A percentile compares a stretch with the other conserved stretches of the same genome.
Conservation (phyloP, 2,797 vertebrate genomes). For the Brotula barbata region DNA sequence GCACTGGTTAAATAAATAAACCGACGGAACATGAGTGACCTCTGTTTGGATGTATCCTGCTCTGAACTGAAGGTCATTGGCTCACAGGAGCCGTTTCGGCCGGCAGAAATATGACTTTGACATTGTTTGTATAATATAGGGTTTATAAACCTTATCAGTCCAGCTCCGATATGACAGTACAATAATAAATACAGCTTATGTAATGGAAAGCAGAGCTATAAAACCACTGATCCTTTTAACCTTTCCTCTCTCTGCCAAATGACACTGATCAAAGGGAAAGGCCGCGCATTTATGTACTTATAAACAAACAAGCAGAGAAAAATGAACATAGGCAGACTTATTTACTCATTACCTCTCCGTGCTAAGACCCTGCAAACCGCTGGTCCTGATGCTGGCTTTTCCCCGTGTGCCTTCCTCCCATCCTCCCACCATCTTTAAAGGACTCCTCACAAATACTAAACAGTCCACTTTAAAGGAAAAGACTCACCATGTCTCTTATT, state of each 20-base stretch:
- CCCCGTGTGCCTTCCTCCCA: slow-evolving; percentile 33
- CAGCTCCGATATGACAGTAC: slow-evolving; percentile 53
- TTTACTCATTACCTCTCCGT: slow-evolving; percentile 65
- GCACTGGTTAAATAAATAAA: no score
- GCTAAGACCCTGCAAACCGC: slow-evolving; percentile 42
- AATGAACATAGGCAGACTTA: slow-evolving; percentile 72
- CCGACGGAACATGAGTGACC: neutral
- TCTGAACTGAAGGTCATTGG: slow-evolving; percentile 45
- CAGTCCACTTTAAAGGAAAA: slow-evolving; percentile 35
- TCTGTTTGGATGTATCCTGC: neutral
- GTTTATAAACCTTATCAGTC: slow-evolving; percentile 62
- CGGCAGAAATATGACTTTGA: slow-evolving; percentile 55
- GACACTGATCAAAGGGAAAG: slow-evolving; percentile 61
- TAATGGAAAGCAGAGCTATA: slow-evolving; percentile 54
- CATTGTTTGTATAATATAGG: slow-evolving; percentile 43
- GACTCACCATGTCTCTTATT: slow-evolving; percentile 21
- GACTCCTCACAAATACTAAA: slow-evolving; percentile 58
- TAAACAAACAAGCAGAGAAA: slow-evolving; percentile 56
- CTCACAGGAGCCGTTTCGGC: slow-evolving; percentile 37
- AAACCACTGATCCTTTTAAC: slow-evolving; percentile 71
- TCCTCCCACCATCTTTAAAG: slow-evolving; percentile 30
- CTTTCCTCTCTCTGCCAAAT: slow-evolving; percentile 63
- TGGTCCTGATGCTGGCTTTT: slow-evolving; percentile 47
- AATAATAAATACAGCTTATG: slow-evolving; percentile 47
- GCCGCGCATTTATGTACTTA: slow-evolving; percentile 50